Conservation (phyloP, 1,140 invertebrate species). For the Drosophila mojavensis region DNA sequence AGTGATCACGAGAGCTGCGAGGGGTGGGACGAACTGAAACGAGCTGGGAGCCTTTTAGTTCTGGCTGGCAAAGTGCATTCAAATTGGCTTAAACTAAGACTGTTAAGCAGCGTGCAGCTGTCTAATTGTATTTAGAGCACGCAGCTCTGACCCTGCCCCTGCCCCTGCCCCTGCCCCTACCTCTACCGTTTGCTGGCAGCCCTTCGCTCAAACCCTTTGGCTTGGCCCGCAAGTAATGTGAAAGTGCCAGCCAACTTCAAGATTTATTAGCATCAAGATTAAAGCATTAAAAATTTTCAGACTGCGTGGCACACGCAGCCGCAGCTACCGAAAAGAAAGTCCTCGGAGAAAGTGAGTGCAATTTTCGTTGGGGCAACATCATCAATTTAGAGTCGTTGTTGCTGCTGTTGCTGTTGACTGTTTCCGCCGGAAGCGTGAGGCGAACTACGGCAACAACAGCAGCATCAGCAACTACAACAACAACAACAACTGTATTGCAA, state of each 20-base stretch:
- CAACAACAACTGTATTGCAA: conserved; percentile 64
- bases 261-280: conserved; percentile 84
- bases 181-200: background rate
- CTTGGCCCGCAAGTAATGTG: conserved; percentile 63
- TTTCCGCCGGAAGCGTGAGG: conserved; percentile 61
- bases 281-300: conserved; percentile 83
- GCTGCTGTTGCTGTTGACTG: conserved; percentile 55
- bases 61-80: conserved; percentile 66
- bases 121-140: conserved; percentile 75
- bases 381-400: conserved; percentile 67
- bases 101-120: conserved; percentile 79
- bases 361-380: conserved; percentile 74
- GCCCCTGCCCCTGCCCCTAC: background rate
- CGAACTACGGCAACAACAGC: conserved; percentile 35
- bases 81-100: conserved; percentile 83
- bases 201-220: conserved; percentile 1
- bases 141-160: no score
- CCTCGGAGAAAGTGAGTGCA: conserved; percentile 72
- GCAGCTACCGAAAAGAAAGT: conserved; percentile 26
- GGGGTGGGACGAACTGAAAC: background rate
- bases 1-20: background rate
- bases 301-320: conserved; percentile 61
- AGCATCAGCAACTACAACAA: conserved; percentile 41
- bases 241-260: conserved; percentile 82
- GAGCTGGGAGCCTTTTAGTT: conserved; percentile 15